These are phyloP conservation scores for Maniola hyperantus DNA, from an alignment of 2,888 invertebrate species.

Conservation along the genomic window DNA sequence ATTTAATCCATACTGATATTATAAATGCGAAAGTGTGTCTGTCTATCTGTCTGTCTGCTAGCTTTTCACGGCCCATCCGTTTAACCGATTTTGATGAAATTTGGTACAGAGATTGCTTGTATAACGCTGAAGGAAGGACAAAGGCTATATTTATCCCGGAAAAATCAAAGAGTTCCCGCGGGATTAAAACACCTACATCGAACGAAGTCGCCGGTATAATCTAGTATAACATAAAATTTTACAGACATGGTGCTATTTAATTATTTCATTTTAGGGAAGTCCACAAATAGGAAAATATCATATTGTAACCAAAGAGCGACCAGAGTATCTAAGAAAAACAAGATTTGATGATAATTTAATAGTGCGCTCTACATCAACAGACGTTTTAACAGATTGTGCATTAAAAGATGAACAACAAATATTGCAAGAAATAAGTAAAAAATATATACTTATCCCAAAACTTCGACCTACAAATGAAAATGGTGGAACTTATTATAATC, in stretches of 20 bases:
- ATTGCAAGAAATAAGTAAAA: slow-evolving; percentile 67
- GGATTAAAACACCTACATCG: no score
- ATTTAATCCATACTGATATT: no score
- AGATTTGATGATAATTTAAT: slow-evolving; percentile 11
- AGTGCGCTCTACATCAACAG: not conserved
- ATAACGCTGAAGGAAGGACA: no score
- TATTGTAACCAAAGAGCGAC: slow-evolving; percentile 3
- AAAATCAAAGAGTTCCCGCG: no score
- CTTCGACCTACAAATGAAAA: slow-evolving; percentile 41
- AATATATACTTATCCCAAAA: slow-evolving; percentile 73
- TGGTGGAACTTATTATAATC: slow-evolving; percentile 39
- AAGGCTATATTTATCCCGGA: no score
- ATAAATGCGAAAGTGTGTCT: no score
- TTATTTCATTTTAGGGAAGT: slow-evolving; percentile 14
- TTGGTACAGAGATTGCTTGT: no score
- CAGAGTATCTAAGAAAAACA: slow-evolving; percentile 2
- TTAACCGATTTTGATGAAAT: no score
- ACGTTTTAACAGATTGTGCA: slow-evolving; percentile 19
- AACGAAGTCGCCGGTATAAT: no score
- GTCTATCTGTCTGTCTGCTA: no score
- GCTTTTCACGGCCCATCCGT: no score
- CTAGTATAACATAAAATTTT: no score
- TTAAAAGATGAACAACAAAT: slow-evolving; percentile 49
- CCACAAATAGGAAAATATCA: slow-evolving; percentile 12
- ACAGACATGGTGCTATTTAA: not conserved